phyloP scores from a whole-genome alignment of 2,888 invertebrate genomes.

The Pristionchus fissidentatus region DNA sequence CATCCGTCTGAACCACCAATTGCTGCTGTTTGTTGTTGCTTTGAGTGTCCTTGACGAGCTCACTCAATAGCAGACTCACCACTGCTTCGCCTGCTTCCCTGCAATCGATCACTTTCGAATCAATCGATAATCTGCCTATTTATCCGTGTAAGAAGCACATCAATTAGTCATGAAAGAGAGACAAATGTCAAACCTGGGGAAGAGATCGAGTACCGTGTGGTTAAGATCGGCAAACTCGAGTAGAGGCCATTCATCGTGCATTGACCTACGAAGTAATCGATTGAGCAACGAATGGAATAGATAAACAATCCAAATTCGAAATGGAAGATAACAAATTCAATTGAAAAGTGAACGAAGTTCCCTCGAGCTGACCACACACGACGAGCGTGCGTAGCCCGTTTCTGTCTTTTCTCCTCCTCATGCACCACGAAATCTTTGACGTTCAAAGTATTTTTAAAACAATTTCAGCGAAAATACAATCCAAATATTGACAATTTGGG shows the following conservation, averaged over 20 bases:
- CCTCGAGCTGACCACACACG: background rate
- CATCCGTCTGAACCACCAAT: constrained; percentile 59
- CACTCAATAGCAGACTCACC: constrained; percentile 54
- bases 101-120: background rate
- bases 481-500: too few relatives aligned
- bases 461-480: too few relatives aligned
- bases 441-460: too few relatives aligned
- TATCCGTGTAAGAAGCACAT: background rate
- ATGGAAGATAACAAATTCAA: background rate
- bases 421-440: too few relatives aligned
- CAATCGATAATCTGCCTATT: constrained; percentile 35
- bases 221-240: constrained; percentile 71
- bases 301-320: background rate
- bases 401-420: background rate
- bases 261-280: constrained; percentile 37
- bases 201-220: constrained; percentile 68
- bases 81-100: constrained; percentile 60
- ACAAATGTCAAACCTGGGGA: constrained; percentile 62
- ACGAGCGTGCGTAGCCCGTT: background rate
- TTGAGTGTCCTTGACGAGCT: constrained; percentile 60
- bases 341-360: background rate
- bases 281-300: background rate
- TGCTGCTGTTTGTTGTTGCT: background rate
- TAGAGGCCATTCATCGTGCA: constrained; percentile 72
- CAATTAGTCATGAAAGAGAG: background rate